Conservation (phyloP, 2,113 vertebrate genomes). For the Gymnocephalus cernua region DNA sequence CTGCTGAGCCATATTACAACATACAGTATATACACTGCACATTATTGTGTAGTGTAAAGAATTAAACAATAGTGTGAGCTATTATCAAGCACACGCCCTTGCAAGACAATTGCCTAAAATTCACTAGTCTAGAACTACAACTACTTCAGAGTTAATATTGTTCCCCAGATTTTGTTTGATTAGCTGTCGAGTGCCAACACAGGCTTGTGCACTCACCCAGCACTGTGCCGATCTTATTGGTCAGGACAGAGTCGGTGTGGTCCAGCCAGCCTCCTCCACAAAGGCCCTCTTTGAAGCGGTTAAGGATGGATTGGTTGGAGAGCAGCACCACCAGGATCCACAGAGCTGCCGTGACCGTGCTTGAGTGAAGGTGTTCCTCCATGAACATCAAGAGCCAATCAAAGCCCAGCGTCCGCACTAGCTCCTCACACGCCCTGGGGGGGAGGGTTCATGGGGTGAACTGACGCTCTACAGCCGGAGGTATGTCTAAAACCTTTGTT, state of each 20-base stretch:
- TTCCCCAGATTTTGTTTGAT: neutral
- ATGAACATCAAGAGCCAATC: slow-evolving; percentile 98
- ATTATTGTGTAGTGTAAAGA: neutral
- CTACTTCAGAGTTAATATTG: neutral
- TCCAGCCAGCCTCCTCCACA: slow-evolving; percentile 97
- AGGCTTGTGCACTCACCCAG: slow-evolving; percentile 87
- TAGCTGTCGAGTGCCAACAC: neutral
- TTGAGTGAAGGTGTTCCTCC: slow-evolving; percentile 97
- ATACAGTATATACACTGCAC: slow-evolving; percentile 44
- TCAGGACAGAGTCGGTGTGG: slow-evolving; percentile 96
- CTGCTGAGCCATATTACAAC: slow-evolving; percentile 70
- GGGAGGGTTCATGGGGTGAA: neutral
- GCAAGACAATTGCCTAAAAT: neutral
- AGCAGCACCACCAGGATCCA: slow-evolving; percentile 94
- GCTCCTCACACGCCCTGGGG: slow-evolving; percentile 95
- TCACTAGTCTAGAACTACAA: neutral
- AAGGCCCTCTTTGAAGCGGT: slow-evolving; percentile 96
- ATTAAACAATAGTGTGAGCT: neutral
- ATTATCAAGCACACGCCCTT: neutral
- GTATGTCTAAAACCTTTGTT: no score
- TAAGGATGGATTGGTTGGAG: slow-evolving; percentile 92
- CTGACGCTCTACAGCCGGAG: rapidly evolving
- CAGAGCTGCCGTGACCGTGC: slow-evolving; percentile 93
- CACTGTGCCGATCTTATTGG: slow-evolving; percentile 98
- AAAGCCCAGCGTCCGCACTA: slow-evolving; percentile 93